phyloP scores from a whole-genome alignment of 1,140 invertebrate genomes.

The Trinorchestia longiramus region DNA sequence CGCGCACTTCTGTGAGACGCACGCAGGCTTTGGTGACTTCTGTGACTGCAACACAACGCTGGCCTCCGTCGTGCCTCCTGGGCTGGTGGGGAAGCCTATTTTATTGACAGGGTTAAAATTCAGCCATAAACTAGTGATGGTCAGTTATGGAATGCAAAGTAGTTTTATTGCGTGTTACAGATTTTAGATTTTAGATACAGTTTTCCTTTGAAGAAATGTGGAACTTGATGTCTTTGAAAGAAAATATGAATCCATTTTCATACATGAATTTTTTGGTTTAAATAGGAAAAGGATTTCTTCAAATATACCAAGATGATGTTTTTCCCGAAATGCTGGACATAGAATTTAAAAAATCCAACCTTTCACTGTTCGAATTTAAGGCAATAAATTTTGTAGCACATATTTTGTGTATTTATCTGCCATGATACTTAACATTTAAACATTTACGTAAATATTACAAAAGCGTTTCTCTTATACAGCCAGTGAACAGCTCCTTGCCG shows the following conservation, averaged over 20 bases:
- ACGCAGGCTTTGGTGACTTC: slow-evolving; percentile 59
- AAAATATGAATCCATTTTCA: background rate
- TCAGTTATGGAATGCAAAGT: no score
- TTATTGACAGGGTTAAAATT: no score
- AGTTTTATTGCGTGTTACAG: no score
- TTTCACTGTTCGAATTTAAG: background rate
- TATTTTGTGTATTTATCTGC: background rate
- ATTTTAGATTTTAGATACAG: background rate
- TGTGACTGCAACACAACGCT: slow-evolving; percentile 49
- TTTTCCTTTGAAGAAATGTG: background rate
- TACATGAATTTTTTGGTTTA: background rate
- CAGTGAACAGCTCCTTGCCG: background rate
- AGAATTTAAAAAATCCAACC: background rate
- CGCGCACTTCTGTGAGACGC: slow-evolving; percentile 55
- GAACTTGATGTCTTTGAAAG: background rate
- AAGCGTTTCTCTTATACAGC: background rate
- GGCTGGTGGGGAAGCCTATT: background rate
- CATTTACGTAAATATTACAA: background rate
- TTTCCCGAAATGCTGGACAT: no score
- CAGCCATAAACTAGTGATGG: background rate
- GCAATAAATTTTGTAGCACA: background rate
- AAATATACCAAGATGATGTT: no score
- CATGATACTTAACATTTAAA: background rate
- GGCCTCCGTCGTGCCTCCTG: slow-evolving; percentile 39
- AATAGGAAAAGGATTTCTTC: no score